phyloP scores from a whole-genome alignment of 2,113 vertebrate genomes.

The Myiagra hebetior region DNA sequence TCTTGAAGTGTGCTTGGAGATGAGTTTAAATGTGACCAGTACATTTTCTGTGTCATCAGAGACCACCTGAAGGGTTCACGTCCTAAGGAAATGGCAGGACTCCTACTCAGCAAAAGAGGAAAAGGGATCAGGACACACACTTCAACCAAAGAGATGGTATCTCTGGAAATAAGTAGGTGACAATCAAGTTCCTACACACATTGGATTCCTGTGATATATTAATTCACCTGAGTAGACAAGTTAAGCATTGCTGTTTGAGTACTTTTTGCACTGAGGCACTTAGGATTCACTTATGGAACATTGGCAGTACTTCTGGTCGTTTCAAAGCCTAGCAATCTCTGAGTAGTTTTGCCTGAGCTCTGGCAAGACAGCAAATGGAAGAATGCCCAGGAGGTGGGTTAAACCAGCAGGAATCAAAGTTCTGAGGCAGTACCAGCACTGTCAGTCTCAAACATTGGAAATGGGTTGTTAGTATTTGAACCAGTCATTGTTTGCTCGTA shows the following conservation, averaged over 20 bases:
- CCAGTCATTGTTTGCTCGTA: background rate
- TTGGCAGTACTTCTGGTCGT: background rate
- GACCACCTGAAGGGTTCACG: background rate
- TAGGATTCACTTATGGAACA: background rate
- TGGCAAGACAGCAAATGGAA: background rate
- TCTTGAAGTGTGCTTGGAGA: background rate
- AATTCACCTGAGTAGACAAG: background rate
- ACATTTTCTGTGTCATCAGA: background rate
- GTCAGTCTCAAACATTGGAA: background rate
- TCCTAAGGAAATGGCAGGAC: background rate
- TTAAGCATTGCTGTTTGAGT: background rate
- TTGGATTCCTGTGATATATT: background rate
- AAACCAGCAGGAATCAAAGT: background rate
- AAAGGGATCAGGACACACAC: background rate
- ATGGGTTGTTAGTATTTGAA: background rate
- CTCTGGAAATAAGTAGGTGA: background rate
- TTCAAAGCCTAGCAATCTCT: background rate
- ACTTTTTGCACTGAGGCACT: background rate
- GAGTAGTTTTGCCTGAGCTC: background rate
- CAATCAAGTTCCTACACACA: background rate
- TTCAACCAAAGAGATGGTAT: background rate
- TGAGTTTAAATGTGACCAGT: background rate
- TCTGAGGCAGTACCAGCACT: background rate
- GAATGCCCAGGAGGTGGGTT: background rate
- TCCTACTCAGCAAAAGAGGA: background rate